Evolutionary conservation across 2,888 invertebrate species (phyloP).

Genomic region (Penaeus monodon): DNA sequence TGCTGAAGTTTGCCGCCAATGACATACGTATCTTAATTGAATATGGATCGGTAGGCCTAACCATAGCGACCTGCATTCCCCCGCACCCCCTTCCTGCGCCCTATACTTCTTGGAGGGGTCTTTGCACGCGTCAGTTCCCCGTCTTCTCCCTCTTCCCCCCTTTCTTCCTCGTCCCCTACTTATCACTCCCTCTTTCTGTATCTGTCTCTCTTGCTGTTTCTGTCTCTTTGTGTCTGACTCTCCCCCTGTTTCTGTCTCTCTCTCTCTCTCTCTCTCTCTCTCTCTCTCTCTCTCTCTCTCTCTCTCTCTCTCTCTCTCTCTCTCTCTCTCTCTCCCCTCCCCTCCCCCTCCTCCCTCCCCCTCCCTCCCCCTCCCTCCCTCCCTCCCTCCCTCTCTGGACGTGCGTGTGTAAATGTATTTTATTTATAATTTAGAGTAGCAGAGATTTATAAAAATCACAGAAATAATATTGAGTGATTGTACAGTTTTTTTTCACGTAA

Average conservation of each 20-base stretch:
- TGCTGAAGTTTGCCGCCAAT: conserved; percentile 41
- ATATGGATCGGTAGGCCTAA: conserved; percentile 53
- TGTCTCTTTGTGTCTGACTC: background rate
- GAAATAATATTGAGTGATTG: too few relatives aligned
- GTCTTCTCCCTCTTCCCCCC: background rate
- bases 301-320: background rate
- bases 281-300: background rate
- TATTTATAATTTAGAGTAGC: too few relatives aligned
- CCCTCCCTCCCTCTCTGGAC: too few relatives aligned
- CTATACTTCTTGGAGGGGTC: background rate
- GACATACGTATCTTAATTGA: conserved; percentile 54
- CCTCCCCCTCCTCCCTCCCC: too few relatives aligned
- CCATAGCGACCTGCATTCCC: background rate
- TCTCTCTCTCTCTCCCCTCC: too few relatives aligned
- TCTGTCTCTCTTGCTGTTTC: background rate
- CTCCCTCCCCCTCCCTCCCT: too few relatives aligned
- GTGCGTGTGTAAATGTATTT: too few relatives aligned
- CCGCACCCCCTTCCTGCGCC: background rate
- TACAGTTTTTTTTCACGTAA: too few relatives aligned
- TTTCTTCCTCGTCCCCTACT: background rate
- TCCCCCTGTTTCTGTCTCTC: conserved; percentile 16
- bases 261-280: conserved; percentile 13
- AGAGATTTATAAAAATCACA: too few relatives aligned
- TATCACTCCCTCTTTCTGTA: background rate
- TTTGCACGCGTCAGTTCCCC: too few relatives aligned